Conservation (phyloP, 2,113 vertebrate species). For the Plotosus lineatus region DNA sequence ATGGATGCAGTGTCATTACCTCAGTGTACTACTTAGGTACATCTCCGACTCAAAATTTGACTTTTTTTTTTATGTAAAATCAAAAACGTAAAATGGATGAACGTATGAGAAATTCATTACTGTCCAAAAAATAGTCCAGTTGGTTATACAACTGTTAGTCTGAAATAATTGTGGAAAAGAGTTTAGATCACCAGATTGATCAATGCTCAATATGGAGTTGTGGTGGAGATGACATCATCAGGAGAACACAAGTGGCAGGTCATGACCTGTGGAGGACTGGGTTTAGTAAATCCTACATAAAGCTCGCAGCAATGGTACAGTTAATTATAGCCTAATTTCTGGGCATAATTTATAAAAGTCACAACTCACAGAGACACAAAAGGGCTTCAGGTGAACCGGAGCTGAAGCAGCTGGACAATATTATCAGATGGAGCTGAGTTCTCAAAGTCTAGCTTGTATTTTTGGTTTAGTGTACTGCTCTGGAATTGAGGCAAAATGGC, state of each 20-base stretch:
- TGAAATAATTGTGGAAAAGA: too few species aligned
- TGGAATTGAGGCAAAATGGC: not conserved
- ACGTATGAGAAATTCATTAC: too few species aligned
- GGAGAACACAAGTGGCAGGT: not conserved
- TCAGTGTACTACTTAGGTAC: too few species aligned
- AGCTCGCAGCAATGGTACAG: slow-evolving; percentile 5
- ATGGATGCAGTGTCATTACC: too few species aligned
- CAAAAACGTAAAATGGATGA: too few species aligned
- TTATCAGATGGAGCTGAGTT: not conserved
- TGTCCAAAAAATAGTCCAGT: too few species aligned
- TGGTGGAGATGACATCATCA: not conserved
- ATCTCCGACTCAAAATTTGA: too few species aligned
- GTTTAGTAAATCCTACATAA: slow-evolving; percentile 21
- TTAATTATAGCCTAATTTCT: slow-evolving; percentile 17
- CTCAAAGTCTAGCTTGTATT: not conserved
- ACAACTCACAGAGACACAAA: slow-evolving; percentile 6
- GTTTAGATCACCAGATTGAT: too few species aligned
- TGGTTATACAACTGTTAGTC: too few species aligned
- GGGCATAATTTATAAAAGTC: slow-evolving; percentile 4
- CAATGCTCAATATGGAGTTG: not conserved
- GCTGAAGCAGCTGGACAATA: not conserved
- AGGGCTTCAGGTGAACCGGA: not conserved
- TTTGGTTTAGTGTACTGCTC: not conserved
- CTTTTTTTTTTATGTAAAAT: too few species aligned
- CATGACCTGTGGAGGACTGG: not conserved